Conservation (phyloP, 2,888 invertebrate species). For the Drosophila multiciliata region DNA sequence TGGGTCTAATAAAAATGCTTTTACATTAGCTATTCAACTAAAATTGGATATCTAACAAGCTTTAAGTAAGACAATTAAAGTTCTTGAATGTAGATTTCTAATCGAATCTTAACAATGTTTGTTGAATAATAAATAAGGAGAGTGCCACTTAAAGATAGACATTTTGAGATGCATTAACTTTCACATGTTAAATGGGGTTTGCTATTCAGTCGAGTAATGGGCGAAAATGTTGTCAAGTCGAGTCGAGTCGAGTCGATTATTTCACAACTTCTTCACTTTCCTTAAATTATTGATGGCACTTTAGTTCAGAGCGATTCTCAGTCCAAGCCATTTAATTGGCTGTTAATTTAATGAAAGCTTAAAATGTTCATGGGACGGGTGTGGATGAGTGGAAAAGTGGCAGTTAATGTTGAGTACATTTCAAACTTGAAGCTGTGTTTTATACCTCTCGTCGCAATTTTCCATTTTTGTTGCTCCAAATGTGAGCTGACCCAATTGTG, state of each 20-base stretch:
- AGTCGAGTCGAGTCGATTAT: background rate
- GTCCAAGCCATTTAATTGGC: conserved; percentile 10
- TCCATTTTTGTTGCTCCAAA: conserved; percentile 67
- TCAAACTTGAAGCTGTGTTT: conserved; percentile 49
- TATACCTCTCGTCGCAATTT: conserved; percentile 63
- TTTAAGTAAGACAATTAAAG: background rate
- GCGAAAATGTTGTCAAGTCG: background rate
- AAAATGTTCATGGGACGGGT: conserved; percentile 16
- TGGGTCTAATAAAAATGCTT: conserved; percentile 1
- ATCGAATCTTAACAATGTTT: background rate
- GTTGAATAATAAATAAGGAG: background rate
- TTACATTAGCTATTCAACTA: background rate
- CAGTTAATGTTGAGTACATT: conserved; percentile 31
- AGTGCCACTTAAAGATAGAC: background rate
- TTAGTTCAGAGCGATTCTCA: conserved; percentile 3
- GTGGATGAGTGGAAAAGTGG: conserved; percentile 1
- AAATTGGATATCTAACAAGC: background rate
- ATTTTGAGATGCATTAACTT: background rate
- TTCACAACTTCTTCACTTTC: background rate
- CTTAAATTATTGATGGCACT: conserved; percentile 24
- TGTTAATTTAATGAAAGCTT: conserved; percentile 47
- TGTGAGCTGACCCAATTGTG: conserved; percentile 72
- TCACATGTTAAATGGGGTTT: background rate
- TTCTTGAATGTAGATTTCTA: background rate
- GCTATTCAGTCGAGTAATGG: background rate